phyloP scores from a whole-genome alignment of 2,888 invertebrate species.

The Bombylius discolor region DNA sequence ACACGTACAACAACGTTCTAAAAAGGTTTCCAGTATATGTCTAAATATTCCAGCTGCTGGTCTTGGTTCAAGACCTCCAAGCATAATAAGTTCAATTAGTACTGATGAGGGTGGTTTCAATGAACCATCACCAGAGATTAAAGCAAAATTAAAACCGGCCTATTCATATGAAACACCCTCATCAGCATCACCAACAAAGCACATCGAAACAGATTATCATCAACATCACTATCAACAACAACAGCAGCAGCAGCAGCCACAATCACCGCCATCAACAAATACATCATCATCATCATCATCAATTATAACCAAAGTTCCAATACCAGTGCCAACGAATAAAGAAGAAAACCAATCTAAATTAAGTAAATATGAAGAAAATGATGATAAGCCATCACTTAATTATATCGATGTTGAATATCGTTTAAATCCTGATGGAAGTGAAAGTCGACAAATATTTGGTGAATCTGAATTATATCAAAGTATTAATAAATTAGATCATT shows the following conservation, averaged over 20 bases:
- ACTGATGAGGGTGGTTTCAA: slow-evolving; percentile 60
- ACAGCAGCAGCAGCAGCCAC: slow-evolving; percentile 8
- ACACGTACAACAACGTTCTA: slow-evolving; percentile 31
- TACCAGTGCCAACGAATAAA: not conserved
- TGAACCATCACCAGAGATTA: slow-evolving; percentile 57
- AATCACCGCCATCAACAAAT: not conserved
- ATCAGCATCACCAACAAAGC: slow-evolving; percentile 6
- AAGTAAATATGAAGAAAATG: slow-evolving; percentile 10
- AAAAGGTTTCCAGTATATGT: slow-evolving; percentile 46
- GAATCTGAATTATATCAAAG: slow-evolving; percentile 36
- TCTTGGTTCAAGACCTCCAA: slow-evolving; percentile 48
- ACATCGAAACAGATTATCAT: slow-evolving; percentile 1
- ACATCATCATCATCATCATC: slow-evolving; percentile 2
- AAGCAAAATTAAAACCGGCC: slow-evolving; percentile 41
- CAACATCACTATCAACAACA: slow-evolving; percentile 5
- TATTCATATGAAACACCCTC: slow-evolving; percentile 22
- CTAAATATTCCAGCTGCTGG: slow-evolving; percentile 51
- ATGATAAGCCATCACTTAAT: slow-evolving; percentile 26
- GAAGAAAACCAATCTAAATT: not conserved
- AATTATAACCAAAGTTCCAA: slow-evolving; percentile 1
- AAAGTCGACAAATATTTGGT: slow-evolving; percentile 31
- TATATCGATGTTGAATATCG: slow-evolving; percentile 37
- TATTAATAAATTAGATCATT: slow-evolving; percentile 22
- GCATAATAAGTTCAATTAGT: slow-evolving; percentile 49
- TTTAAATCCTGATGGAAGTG: slow-evolving; percentile 36